These are phyloP conservation scores for Otis tarda DNA, from an alignment of 2,113 vertebrate genomes.

Conservation along the genomic window DNA sequence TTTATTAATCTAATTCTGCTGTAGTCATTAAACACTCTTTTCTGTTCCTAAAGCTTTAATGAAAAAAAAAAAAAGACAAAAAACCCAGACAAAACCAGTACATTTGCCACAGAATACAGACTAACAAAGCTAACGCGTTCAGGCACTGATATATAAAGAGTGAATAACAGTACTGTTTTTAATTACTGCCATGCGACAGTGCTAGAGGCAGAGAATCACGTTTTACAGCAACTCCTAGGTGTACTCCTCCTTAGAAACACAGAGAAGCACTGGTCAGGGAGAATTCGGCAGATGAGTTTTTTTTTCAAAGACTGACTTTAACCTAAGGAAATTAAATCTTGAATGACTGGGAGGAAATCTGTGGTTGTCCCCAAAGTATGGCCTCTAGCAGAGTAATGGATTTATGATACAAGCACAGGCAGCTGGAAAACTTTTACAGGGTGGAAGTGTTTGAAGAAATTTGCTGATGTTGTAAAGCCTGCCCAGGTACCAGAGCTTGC, in stretches of 20 bases:
- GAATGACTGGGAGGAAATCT: not conserved
- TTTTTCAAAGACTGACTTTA: slow-evolving; percentile 4
- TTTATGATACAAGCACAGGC: not conserved
- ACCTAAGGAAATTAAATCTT: not conserved
- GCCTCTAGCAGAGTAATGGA: not conserved
- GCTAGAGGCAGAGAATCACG: not conserved
- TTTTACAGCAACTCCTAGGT: not conserved
- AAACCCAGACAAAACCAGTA: not conserved
- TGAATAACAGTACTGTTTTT: not conserved
- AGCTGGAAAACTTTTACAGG: not conserved
- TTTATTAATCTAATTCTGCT: not conserved
- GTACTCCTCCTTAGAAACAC: not conserved
- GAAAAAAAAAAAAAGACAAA: not conserved
- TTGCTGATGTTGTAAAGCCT: not conserved
- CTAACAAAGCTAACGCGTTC: not conserved
- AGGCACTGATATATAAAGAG: not conserved
- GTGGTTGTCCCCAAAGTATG: not conserved
- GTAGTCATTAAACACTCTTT: not conserved
- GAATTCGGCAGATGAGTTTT: not conserved
- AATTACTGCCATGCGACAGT: not conserved
- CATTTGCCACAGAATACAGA: not conserved
- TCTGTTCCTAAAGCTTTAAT: not conserved
- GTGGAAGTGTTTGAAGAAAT: not conserved
- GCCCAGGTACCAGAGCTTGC: not conserved
- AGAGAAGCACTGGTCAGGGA: not conserved